Conservation (phyloP, 2,113 vertebrate genomes). For the Gambusia holbrooki region DNA sequence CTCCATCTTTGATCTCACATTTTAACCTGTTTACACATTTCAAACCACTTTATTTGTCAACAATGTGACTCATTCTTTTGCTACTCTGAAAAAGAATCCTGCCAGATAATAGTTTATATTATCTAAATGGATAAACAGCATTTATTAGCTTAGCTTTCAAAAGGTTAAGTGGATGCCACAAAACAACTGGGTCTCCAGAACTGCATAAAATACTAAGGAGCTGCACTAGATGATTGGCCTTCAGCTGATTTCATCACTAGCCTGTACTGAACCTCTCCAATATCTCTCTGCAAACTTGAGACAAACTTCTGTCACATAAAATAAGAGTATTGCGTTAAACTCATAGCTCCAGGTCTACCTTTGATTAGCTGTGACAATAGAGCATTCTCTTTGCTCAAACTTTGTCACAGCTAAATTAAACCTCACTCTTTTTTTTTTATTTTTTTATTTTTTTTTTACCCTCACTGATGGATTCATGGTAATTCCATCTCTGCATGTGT, state of each 20-base stretch:
- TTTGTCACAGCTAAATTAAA: constrained; percentile 10
- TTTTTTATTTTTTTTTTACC: neutral
- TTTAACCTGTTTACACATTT: neutral
- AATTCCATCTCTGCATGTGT: constrained; percentile 21
- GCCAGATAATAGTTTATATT: neutral
- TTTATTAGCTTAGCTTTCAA: constrained; percentile 5
- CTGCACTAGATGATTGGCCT: constrained; percentile 48
- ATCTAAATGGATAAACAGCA: neutral
- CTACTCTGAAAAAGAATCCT: neutral
- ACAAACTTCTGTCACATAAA: constrained; percentile 25
- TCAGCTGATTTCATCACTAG: constrained; percentile 38
- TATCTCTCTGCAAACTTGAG: constrained; percentile 1
- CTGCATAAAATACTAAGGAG: constrained; percentile 8
- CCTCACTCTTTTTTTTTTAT: neutral
- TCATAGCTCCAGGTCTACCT: constrained; percentile 1
- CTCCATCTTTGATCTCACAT: neutral
- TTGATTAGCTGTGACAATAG: constrained; percentile 1
- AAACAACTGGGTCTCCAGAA: neutral
- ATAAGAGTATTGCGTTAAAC: neutral
- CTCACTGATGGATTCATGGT: neutral
- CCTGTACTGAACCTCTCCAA: neutral
- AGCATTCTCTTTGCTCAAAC: constrained; percentile 5
- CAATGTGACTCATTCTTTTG: neutral
- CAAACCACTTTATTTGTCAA: neutral
- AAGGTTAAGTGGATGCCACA: constrained; percentile 11